Conservation (phyloP, 1,140 invertebrate genomes). For the Vollenhovia emeryi region DNA sequence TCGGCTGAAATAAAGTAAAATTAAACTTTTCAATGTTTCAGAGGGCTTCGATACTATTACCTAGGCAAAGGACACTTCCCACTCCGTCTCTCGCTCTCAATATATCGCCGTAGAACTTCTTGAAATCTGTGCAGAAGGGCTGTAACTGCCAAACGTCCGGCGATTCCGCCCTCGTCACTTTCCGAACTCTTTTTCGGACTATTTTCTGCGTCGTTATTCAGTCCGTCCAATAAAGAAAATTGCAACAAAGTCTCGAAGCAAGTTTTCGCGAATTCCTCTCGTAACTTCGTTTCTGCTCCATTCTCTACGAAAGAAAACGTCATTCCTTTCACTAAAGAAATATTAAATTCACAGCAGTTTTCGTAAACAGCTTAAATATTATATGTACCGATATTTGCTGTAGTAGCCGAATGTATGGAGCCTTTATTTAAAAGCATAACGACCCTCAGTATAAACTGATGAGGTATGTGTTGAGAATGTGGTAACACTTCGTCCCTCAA, state of each 20-base stretch:
- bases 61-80: slow-evolving; percentile 96
- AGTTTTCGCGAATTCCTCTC: slow-evolving; percentile 98
- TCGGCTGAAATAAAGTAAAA: background rate
- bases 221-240: slow-evolving; percentile 93
- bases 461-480: slow-evolving; percentile 91
- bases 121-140: slow-evolving; percentile 96
- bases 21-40: background rate
- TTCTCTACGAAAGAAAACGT: slow-evolving; percentile 86
- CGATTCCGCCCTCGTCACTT: slow-evolving; percentile 87
- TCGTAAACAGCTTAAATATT: slow-evolving; percentile 15
- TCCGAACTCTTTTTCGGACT: slow-evolving; percentile 78
- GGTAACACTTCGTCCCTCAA: slow-evolving; percentile 95
- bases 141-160: slow-evolving; percentile 95
- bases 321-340: background rate
- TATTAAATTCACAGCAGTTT: background rate
- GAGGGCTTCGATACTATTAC: slow-evolving; percentile 83
- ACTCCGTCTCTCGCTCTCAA: slow-evolving; percentile 94
- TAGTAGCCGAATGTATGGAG: slow-evolving; percentile 96
- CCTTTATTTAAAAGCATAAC: slow-evolving; percentile 97
- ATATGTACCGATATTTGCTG: slow-evolving; percentile 85
- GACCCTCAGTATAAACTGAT: slow-evolving; percentile 94
- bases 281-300: slow-evolving; percentile 91
- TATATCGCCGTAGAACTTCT: slow-evolving; percentile 95
- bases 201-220: slow-evolving; percentile 85
- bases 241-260: slow-evolving; percentile 98